Evolutionary conservation across 2,888 invertebrate species (phyloP).

Genomic region (Beris chalybata): DNA sequence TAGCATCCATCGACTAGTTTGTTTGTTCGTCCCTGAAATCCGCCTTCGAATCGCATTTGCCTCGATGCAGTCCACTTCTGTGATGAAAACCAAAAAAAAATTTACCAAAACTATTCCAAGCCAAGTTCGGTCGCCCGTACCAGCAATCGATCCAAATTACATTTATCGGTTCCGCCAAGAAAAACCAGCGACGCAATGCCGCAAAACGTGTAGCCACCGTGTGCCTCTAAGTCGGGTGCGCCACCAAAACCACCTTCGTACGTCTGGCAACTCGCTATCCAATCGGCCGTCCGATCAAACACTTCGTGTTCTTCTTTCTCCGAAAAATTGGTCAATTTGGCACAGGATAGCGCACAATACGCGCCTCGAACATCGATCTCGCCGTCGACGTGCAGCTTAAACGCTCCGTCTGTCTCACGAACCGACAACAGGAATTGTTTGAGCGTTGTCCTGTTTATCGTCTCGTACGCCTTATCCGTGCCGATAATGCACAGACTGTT

Average conservation of each 20-base stretch:
- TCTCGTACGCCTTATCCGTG: constrained; percentile 79
- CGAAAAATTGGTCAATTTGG: constrained; percentile 69
- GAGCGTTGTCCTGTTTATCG: constrained; percentile 76
- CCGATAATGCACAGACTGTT: constrained; percentile 90
- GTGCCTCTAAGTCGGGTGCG: constrained; percentile 92
- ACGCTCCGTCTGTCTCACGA: constrained; percentile 84
- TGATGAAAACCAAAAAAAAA: constrained; percentile 41
- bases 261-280: constrained; percentile 94
- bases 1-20: constrained; percentile 99
- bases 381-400: constrained; percentile 87
- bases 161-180: constrained; percentile 72
- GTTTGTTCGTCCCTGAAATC: constrained; percentile 96
- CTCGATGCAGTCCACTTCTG: constrained; percentile 85
- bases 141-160: constrained; percentile 74
- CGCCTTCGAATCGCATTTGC: constrained; percentile 94
- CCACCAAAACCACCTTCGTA: constrained; percentile 99
- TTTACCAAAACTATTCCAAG: not conserved
- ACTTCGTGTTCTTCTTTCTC: constrained; percentile 75
- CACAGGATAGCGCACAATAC: constrained; percentile 94
- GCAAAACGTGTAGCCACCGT: constrained; percentile 99
- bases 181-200: constrained; percentile 88
- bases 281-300: constrained; percentile 85
- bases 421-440: constrained; percentile 78
- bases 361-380: constrained; percentile 93
- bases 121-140: constrained; percentile 51